Evolutionary conservation across 2,797 vertebrate genomes (phyloP).

Genomic region (Micropoecilia bifurca): DNA sequence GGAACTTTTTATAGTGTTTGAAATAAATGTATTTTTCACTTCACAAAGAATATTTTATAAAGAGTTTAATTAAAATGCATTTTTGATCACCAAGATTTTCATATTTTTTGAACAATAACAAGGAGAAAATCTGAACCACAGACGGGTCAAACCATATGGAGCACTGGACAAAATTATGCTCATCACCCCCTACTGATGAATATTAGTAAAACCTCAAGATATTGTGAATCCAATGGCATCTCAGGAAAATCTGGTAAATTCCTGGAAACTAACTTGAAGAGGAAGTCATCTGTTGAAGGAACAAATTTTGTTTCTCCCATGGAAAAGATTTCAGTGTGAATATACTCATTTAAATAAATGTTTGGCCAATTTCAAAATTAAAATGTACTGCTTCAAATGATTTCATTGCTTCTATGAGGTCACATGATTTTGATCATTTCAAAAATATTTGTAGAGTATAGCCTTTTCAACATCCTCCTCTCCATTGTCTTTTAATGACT

Average conservation of each 20-base stretch:
- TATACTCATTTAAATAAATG: neutral
- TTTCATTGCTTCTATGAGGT: slow-evolving; percentile 3
- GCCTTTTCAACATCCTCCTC: slow-evolving; percentile 2
- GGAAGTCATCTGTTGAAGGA: neutral
- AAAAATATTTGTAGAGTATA: neutral
- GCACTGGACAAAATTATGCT: no score
- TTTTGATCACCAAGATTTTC: neutral
- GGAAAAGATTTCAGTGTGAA: neutral
- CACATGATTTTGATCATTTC: slow-evolving; percentile 13
- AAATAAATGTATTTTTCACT: neutral
- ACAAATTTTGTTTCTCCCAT: neutral
- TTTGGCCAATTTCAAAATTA: neutral
- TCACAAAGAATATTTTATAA: neutral
- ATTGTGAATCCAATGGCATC: neutral
- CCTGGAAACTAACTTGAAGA: neutral
- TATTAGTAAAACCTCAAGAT: no score
- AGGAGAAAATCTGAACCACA: neutral
- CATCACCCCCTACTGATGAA: no score
- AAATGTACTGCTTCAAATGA: neutral
- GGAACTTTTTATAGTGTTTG: neutral
- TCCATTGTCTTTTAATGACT: slow-evolving; percentile 40
- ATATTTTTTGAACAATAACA: neutral
- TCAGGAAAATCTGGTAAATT: neutral
- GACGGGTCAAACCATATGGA: no score
- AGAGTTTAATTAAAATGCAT: neutral